phyloP scores from a whole-genome alignment of 2,888 invertebrate species.

The Hanleya hanleyi region DNA sequence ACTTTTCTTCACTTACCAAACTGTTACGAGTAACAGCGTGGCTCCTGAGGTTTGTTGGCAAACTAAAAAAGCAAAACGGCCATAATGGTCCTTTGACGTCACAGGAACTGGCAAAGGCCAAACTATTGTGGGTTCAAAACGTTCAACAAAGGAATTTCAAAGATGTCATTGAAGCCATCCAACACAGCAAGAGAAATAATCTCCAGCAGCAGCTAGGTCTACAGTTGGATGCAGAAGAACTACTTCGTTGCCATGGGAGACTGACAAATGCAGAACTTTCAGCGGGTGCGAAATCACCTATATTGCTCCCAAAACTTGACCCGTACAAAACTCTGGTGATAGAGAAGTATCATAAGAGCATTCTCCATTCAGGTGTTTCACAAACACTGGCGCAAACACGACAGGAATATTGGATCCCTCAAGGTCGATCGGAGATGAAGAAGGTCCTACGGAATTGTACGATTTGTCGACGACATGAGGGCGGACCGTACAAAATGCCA shows the following conservation, averaged over 20 bases:
- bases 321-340: constrained; percentile 17
- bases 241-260: constrained; percentile 20
- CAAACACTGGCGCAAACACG: no score
- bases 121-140: background rate
- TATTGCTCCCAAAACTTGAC: constrained; percentile 7
- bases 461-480: constrained; percentile 11
- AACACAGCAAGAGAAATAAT: background rate
- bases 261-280: constrained; percentile 17
- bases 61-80: background rate
- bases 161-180: background rate
- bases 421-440: constrained; percentile 19
- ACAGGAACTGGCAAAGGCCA: background rate
- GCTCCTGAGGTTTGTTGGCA: background rate
- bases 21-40: constrained; percentile 18
- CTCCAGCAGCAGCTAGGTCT: constrained; percentile 6
- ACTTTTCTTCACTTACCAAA: constrained; percentile 10
- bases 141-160: background rate
- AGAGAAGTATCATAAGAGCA: constrained; percentile 13
- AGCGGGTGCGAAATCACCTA: constrained; percentile 11
- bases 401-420: constrained; percentile 29
- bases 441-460: constrained; percentile 14
- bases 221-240: constrained; percentile 1
- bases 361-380: constrained; percentile 20
- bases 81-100: background rate
- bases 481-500: constrained; percentile 18